Percentiles rank a stretch among this genome's conserved stretches.
Conservation (phyloP, 2,888 invertebrate genomes). For the Ommatoiulus sabulosus region DNA sequence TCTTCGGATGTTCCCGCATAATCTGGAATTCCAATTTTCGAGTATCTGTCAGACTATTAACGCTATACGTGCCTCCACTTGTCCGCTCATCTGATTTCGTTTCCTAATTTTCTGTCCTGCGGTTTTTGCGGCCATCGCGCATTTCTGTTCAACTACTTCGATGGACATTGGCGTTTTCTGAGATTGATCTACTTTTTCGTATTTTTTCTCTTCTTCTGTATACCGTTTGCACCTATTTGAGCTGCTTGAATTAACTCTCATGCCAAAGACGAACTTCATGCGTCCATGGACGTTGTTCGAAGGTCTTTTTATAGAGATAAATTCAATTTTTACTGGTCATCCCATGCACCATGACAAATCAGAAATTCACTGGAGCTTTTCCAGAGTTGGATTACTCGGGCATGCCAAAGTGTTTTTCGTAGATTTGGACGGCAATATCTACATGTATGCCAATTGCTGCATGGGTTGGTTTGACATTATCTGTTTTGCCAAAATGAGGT, state of each 20-base stretch:
- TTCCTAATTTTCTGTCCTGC: background rate
- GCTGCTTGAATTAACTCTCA: background rate
- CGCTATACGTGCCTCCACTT: background rate
- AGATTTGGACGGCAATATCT: no score
- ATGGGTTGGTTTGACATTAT: no score
- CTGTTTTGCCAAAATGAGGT: no score
- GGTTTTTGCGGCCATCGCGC: background rate
- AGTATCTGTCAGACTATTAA: no score
- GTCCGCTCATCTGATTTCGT: background rate
- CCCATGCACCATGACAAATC: background rate
- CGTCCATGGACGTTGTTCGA: background rate
- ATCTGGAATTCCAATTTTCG: no score
- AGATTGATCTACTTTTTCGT: background rate
- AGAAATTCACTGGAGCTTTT: background rate
- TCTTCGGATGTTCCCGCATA: no score
- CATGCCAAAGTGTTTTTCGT: background rate
- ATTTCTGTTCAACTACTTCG: background rate
- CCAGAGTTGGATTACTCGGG: background rate
- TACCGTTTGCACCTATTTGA: background rate
- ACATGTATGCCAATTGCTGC: no score
- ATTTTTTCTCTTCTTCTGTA: background rate
- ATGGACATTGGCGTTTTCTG: background rate
- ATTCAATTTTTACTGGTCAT: constrained; percentile 20
- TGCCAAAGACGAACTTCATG: background rate
- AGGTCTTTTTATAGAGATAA: background rate